Evolutionary conservation across 2,113 vertebrate species (phyloP).

Genomic region (Rhizomys pruinosus): DNA sequence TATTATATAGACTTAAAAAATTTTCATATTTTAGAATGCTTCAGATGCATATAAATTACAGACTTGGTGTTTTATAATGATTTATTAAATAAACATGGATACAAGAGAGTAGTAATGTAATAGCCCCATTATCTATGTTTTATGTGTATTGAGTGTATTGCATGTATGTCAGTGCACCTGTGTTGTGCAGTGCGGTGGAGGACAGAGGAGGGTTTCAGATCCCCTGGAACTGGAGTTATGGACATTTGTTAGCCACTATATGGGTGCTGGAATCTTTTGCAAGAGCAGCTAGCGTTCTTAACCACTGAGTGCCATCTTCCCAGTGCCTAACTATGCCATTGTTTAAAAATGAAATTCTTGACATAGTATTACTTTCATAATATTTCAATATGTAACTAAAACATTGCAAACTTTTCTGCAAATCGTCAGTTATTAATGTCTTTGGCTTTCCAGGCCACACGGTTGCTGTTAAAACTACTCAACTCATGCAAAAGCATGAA

Average conservation of each 20-base stretch:
- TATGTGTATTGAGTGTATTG: too few species aligned
- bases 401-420: background rate
- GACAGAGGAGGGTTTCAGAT: too few species aligned
- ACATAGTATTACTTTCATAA: background rate
- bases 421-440: slow-evolving; percentile 18
- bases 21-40: slow-evolving; percentile 20
- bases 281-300: too few species aligned
- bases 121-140: background rate
- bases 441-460: background rate
- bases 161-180: too few species aligned
- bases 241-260: too few species aligned
- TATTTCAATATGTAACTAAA: background rate
- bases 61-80: background rate
- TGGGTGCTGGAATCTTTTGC: too few species aligned
- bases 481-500: background rate
- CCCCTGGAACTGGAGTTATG: too few species aligned
- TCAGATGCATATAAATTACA: background rate
- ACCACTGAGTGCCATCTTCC: too few species aligned
- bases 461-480: background rate
- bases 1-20: background rate
- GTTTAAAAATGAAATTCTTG: slow-evolving; percentile 36
- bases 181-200: too few species aligned
- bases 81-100: background rate
- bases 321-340: background rate
- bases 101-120: background rate